Percentiles rank a stretch among this genome's conserved stretches.
phyloP scores from a whole-genome alignment of 2,113 vertebrate genomes.

The Melospiza georgiana region DNA sequence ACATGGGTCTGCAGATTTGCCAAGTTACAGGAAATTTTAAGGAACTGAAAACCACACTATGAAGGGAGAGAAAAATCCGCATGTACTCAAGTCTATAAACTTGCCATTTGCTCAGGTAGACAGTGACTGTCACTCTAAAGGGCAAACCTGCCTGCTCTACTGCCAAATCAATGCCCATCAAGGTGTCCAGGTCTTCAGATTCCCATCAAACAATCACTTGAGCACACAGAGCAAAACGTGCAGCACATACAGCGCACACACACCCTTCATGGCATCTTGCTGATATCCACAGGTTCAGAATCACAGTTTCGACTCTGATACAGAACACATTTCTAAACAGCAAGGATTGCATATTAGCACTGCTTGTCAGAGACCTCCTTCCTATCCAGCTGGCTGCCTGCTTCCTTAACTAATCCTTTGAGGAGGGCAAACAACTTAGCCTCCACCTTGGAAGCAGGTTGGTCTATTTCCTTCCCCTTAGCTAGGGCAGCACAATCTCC shows the following conservation, averaged over 20 bases:
- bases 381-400: background rate
- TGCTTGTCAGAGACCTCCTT: background rate
- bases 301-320: background rate
- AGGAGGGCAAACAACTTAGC: background rate
- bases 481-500: background rate
- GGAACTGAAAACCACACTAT: background rate
- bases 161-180: background rate
- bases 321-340: background rate
- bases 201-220: background rate
- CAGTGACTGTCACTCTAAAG: background rate
- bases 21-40: background rate
- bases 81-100: background rate
- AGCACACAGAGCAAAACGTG: background rate
- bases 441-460: background rate
- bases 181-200: background rate
- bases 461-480: background rate
- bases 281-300: background rate
- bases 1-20: background rate
- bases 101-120: background rate
- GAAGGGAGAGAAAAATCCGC: background rate
- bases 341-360: background rate
- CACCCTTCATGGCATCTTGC: background rate
- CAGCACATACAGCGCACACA: background rate
- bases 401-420: background rate
- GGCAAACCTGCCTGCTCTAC: background rate